Evolutionary conservation across 2,797 vertebrate genomes (phyloP).

Genomic region (Chloroceryle inda): DNA sequence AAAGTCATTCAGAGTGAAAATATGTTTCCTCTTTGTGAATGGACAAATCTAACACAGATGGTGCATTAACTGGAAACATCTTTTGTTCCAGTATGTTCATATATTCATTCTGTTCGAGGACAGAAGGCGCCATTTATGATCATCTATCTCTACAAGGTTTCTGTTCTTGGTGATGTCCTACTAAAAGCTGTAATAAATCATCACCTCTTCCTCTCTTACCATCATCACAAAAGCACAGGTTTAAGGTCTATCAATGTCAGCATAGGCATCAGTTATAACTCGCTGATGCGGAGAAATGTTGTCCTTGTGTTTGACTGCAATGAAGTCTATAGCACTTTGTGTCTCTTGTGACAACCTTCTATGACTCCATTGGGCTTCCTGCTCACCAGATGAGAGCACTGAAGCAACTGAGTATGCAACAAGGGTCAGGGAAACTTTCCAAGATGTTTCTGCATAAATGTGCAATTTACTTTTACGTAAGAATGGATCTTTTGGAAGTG

Average conservation of each 20-base stretch:
- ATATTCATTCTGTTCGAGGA: neutral
- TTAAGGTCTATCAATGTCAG: neutral
- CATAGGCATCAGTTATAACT: neutral
- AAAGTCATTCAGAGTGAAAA: conserved; percentile 40
- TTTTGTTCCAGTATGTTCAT: neutral
- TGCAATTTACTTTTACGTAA: neutral
- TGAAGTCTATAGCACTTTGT: neutral
- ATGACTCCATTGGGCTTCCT: neutral
- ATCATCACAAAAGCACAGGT: neutral
- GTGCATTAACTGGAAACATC: conserved; percentile 59
- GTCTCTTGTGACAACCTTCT: neutral
- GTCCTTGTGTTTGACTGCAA: neutral
- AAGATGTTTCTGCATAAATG: neutral
- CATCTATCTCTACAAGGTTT: neutral
- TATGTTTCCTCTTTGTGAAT: conserved; percentile 71
- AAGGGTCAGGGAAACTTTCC: neutral
- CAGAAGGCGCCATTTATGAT: neutral
- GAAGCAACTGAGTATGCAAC: neutral
- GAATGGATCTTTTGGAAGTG: neutral
- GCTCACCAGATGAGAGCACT: neutral
- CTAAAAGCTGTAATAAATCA: neutral
- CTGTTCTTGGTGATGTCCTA: neutral
- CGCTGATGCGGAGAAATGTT: neutral
- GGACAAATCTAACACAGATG: conserved; percentile 69
- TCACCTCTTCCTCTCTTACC: neutral